A percentile compares a stretch with the other conserved stretches of the same genome.
Conservation (phyloP, 1,140 invertebrate genomes). For the Bombus sibiricus region DNA sequence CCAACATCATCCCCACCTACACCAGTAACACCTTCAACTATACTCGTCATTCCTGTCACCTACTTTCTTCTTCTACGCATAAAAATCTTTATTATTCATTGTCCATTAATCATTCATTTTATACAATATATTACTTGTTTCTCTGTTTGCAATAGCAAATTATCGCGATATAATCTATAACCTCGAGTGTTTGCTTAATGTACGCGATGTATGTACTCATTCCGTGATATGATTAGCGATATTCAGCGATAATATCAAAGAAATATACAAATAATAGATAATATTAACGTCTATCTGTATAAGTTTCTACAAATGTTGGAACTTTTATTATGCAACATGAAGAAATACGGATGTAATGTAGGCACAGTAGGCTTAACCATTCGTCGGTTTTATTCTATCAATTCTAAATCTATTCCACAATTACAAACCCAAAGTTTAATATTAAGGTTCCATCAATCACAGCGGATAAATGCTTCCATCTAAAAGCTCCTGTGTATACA, state of each 20-base stretch:
- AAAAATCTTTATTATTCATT: conserved; percentile 26
- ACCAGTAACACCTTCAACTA: conserved; percentile 28
- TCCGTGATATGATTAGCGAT: too few species aligned
- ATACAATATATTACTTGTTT: not conserved
- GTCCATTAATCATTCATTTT: not conserved
- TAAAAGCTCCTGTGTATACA: not conserved
- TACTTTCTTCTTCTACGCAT: conserved; percentile 24
- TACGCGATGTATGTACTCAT: too few species aligned
- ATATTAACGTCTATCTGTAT: not conserved
- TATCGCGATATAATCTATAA: not conserved
- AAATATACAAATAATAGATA: not conserved
- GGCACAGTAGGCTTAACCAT: not conserved
- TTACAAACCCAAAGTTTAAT: not conserved
- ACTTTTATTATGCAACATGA: not conserved
- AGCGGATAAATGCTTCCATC: not conserved
- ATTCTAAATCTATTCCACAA: too few species aligned
- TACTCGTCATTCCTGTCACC: conserved; percentile 24
- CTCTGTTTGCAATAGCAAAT: not conserved
- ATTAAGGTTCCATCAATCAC: not conserved
- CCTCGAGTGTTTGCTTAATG: not conserved
- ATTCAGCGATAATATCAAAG: too few species aligned
- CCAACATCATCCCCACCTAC: conserved; percentile 46
- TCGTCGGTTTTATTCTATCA: not conserved
- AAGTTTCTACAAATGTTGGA: not conserved
- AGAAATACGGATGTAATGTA: too few species aligned